Conservation (phyloP, 2,113 vertebrate species). For the Romanogobio albipinnatus region DNA sequence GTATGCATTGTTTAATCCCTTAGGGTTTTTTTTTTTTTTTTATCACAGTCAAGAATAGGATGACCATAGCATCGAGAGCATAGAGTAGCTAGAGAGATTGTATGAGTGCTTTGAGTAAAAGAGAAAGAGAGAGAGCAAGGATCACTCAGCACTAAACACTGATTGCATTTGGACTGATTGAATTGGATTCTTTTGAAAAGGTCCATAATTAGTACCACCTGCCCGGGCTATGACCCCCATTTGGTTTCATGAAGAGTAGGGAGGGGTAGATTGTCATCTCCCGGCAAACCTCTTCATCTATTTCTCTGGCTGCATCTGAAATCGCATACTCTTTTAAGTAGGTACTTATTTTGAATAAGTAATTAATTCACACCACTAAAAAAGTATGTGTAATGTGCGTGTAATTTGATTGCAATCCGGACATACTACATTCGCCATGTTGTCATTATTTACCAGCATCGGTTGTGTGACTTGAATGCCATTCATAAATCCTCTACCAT, state of each 20-base stretch:
- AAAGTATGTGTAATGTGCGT: too few relatives aligned
- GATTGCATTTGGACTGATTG: conserved; percentile 56
- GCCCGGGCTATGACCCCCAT: conserved; percentile 44
- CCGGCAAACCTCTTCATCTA: not conserved
- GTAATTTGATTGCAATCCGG: too few relatives aligned
- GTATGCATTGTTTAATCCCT: not conserved
- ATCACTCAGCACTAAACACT: conserved; percentile 42
- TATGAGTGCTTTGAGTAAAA: not conserved
- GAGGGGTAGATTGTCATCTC: not conserved
- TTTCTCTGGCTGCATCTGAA: not conserved
- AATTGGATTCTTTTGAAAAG: conserved; percentile 44
- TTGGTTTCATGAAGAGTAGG: conserved; percentile 16
- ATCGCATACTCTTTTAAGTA: too few relatives aligned
- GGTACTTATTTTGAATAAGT: too few relatives aligned
- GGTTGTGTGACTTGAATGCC: too few relatives aligned
- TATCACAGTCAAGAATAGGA: not conserved
- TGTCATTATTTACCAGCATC: too few relatives aligned
- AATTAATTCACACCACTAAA: too few relatives aligned
- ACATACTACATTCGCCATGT: too few relatives aligned
- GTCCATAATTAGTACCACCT: conserved; percentile 55
- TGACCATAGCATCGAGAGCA: not conserved
- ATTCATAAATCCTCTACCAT: too few relatives aligned
- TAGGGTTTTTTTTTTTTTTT: not conserved
- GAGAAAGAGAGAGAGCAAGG: conserved; percentile 12
- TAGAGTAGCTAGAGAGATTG: not conserved